These are phyloP conservation scores for Trachelipus rathkii DNA, from an alignment of 1,140 invertebrate species.

Conservation along the genomic window DNA sequence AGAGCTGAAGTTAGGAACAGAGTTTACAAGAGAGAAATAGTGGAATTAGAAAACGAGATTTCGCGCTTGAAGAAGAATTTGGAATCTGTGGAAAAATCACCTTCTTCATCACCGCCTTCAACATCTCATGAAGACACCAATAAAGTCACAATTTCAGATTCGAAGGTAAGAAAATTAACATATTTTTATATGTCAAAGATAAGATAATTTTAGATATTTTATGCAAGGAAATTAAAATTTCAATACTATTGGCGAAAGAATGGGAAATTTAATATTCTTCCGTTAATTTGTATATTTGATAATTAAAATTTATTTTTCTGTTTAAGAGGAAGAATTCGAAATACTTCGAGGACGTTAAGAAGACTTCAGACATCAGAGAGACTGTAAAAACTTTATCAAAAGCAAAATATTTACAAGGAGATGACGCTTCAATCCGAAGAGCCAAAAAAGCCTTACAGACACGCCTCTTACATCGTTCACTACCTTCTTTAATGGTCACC, in stretches of 20 bases:
- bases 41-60: constrained; percentile 74
- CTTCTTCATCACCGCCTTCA: constrained; percentile 21
- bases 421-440: constrained; percentile 35
- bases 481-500: constrained; percentile 28
- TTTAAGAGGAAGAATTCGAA: too few relatives aligned
- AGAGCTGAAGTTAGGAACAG: constrained; percentile 85
- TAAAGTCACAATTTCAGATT: too few relatives aligned
- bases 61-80: constrained; percentile 67
- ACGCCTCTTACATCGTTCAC: constrained; percentile 33
- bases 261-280: too few relatives aligned
- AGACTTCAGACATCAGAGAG: too few relatives aligned
- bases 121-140: background rate
- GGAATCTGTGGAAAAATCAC: constrained; percentile 26
- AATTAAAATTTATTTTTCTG: too few relatives aligned
- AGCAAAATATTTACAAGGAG: constrained; percentile 33
- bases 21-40: constrained; percentile 77
- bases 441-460: constrained; percentile 27
- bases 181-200: too few relatives aligned
- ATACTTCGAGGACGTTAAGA: too few relatives aligned
- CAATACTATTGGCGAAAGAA: too few relatives aligned
- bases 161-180: too few relatives aligned
- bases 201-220: too few relatives aligned
- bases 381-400: constrained; percentile 2
- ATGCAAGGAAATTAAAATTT: too few relatives aligned
- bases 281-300: too few relatives aligned